Conservation (phyloP, 2,797 vertebrate species). For the Gymnothorax reevesii region DNA sequence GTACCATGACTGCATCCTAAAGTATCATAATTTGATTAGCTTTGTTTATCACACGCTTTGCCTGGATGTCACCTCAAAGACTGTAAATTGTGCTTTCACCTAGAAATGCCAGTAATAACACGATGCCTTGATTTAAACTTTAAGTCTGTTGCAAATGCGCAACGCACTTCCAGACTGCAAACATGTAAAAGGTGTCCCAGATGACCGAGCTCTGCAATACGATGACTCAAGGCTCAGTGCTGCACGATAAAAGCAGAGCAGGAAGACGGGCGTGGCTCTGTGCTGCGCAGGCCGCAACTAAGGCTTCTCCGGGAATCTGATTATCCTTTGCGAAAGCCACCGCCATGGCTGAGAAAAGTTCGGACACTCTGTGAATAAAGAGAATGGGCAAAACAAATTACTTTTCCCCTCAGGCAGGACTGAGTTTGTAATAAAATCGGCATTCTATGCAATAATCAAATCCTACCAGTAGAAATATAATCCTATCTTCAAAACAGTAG, state of each 20-base stretch:
- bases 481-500: neutral
- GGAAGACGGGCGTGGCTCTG: neutral
- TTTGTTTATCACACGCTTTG: neutral
- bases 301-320: neutral
- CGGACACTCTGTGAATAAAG: neutral
- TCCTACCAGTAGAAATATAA: neutral
- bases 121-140: neutral
- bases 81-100: neutral
- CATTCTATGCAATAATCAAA: neutral
- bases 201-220: neutral
- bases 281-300: too few relatives aligned
- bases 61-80: neutral
- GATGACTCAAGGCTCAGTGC: neutral
- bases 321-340: neutral
- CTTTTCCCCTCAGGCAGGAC: neutral
- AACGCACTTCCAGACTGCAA: neutral
- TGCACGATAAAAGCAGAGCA: neutral
- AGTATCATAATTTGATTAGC: neutral
- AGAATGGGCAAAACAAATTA: neutral
- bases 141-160: neutral
- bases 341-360: neutral
- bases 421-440: neutral
- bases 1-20: neutral
- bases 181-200: neutral
- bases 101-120: neutral